phyloP scores from a whole-genome alignment of 2,797 vertebrate species.

The Hybognathus amarus region DNA sequence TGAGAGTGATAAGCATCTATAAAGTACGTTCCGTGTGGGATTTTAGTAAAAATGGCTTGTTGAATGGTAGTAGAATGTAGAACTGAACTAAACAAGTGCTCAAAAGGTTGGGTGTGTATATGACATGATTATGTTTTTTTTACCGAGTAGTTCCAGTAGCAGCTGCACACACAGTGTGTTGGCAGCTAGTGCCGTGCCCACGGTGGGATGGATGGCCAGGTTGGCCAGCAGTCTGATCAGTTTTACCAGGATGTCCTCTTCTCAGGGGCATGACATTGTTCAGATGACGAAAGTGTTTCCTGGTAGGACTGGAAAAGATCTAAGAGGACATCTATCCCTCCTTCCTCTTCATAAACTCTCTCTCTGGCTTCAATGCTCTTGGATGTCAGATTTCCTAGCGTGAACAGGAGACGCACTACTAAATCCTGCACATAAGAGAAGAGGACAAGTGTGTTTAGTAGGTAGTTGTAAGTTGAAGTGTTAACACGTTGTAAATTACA shows the following conservation, averaged over 20 bases:
- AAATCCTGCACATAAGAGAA: conserved; percentile 82
- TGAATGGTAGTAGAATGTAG: not conserved
- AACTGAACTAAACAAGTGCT: not conserved
- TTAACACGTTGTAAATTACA: not conserved
- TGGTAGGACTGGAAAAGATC: conserved; percentile 81
- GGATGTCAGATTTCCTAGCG: conserved; percentile 91
- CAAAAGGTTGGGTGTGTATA: not conserved
- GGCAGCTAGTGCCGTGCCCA: conserved; percentile 81
- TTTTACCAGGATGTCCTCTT: conserved; percentile 90
- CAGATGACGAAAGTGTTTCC: conserved; percentile 55
- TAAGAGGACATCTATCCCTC: conserved; percentile 78
- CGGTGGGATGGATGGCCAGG: conserved; percentile 82
- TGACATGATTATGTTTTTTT: conserved; percentile 46
- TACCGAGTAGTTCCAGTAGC: conserved; percentile 87
- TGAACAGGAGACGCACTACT: conserved; percentile 88
- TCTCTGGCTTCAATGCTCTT: conserved; percentile 80
- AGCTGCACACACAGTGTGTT: conserved; percentile 75
- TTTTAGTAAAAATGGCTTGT: not conserved
- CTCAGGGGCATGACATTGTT: conserved; percentile 56
- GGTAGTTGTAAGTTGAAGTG: not conserved
- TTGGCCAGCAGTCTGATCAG: conserved; percentile 91
- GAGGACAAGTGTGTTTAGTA: not conserved
- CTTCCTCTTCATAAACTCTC: conserved; percentile 78
- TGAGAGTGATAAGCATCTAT: not conserved
- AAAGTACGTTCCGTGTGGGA: not conserved